These are phyloP conservation scores for Pemphredon lugubris DNA, from an alignment of 2,888 invertebrate genomes.

Conservation along the genomic window DNA sequence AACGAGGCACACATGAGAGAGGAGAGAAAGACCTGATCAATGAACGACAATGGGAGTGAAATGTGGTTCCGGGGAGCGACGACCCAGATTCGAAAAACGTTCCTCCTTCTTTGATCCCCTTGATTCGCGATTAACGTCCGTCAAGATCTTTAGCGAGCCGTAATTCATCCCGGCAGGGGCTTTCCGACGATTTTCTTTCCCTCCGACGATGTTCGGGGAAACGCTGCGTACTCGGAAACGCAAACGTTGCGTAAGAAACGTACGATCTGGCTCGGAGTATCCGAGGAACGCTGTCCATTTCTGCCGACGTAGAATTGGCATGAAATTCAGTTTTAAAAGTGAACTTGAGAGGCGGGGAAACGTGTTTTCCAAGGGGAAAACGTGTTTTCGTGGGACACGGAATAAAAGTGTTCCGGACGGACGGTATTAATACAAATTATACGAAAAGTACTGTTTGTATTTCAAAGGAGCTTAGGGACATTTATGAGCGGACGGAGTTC, in stretches of 20 bases:
- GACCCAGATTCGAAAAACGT: slow-evolving; percentile 36
- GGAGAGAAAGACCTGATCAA: slow-evolving; percentile 10
- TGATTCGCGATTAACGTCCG: slow-evolving; percentile 40
- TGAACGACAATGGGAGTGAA: not conserved
- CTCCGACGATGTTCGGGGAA: not conserved
- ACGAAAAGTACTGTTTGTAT: slow-evolving; percentile 8
- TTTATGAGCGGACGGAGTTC: not conserved
- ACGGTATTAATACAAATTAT: slow-evolving; percentile 22
- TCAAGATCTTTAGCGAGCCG: not conserved
- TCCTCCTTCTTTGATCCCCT: slow-evolving; percentile 39
- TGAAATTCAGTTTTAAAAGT: slow-evolving; percentile 9
- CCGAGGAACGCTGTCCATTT: too few species aligned
- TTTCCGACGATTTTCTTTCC: not conserved
- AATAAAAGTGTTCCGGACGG: not conserved
- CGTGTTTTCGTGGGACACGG: slow-evolving; percentile 8
- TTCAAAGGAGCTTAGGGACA: not conserved
- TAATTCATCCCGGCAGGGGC: not conserved
- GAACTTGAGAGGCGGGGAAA: too few species aligned
- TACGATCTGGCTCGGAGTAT: too few species aligned
- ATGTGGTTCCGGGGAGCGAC: slow-evolving; percentile 19
- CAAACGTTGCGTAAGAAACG: not conserved
- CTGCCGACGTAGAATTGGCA: not conserved
- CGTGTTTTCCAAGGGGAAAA: not conserved
- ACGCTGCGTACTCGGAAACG: not conserved
- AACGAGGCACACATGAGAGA: not conserved